These are phyloP conservation scores for Saccostrea echinata DNA, from an alignment of 1,140 invertebrate genomes.

Conservation along the genomic window DNA sequence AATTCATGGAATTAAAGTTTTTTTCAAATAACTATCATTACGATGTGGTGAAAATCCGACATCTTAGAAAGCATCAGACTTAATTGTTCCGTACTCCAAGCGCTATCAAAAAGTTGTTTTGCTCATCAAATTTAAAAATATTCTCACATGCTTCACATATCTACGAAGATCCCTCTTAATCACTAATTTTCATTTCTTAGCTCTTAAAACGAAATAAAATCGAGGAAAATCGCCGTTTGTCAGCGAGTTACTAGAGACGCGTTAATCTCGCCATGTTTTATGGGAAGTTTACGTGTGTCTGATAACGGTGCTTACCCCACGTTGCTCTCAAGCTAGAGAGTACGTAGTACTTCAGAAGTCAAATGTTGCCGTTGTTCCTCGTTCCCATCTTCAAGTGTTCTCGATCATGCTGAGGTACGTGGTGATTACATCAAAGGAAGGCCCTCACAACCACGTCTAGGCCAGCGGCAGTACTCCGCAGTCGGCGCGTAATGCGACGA, in stretches of 20 bases:
- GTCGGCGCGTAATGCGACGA: conserved; percentile 38
- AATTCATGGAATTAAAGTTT: too few relatives aligned
- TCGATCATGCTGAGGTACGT: background rate
- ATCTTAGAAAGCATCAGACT: background rate
- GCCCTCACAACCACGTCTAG: conserved; percentile 2
- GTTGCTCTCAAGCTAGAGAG: conserved; percentile 3
- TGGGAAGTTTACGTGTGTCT: conserved; percentile 40
- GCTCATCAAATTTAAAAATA: background rate
- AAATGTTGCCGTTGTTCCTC: conserved; percentile 34
- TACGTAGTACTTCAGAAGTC: conserved; percentile 47
- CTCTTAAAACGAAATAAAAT: conserved; percentile 34
- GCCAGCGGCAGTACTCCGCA: conserved; percentile 36
- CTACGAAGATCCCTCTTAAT: conserved; percentile 21
- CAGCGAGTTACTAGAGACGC: conserved; percentile 6
- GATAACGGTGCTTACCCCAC: conserved; percentile 41
- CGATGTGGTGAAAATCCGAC: background rate
- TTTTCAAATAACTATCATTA: background rate
- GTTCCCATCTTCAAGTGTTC: conserved; percentile 40
- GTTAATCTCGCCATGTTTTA: conserved; percentile 42
- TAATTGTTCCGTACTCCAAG: conserved; percentile 1
- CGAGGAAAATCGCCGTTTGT: conserved; percentile 18
- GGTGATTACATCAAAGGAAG: conserved; percentile 46
- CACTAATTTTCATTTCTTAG: conserved; percentile 41
- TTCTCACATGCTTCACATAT: conserved; percentile 25
- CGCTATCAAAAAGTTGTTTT: conserved; percentile 28